Percentiles rank a stretch among this genome's conserved stretches.
Evolutionary conservation across 2,888 invertebrate species (phyloP).

Genomic region (Drosophila trichaetosa): DNA sequence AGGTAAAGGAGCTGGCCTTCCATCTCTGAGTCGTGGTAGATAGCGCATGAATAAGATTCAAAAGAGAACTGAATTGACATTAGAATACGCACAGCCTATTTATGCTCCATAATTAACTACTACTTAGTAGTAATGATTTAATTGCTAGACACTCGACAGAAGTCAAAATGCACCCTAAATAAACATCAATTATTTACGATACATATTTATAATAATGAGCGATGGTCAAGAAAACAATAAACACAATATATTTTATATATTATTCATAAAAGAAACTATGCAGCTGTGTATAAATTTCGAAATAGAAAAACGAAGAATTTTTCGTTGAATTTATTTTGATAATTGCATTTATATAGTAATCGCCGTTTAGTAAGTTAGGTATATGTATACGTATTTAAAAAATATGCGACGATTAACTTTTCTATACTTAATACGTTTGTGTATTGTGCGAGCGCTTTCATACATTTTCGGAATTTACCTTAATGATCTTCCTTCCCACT

Average conservation of each 20-base stretch:
- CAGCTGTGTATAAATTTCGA: not conserved
- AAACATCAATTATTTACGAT: slow-evolving; percentile 12
- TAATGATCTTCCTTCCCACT: slow-evolving; percentile 10
- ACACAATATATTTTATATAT: slow-evolving; percentile 22
- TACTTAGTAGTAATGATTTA: slow-evolving; percentile 13
- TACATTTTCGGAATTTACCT: slow-evolving; percentile 77
- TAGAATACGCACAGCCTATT: not conserved
- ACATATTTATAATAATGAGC: slow-evolving; percentile 20
- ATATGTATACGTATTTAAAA: slow-evolving; percentile 63
- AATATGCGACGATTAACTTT: slow-evolving; percentile 75
- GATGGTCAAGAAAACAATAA: slow-evolving; percentile 21
- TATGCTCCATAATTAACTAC: slow-evolving; percentile 20
- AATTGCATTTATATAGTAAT: slow-evolving; percentile 59
- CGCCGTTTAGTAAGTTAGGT: slow-evolving; percentile 54
- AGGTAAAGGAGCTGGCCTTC: slow-evolving; percentile 53
- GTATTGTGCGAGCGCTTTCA: slow-evolving; percentile 73
- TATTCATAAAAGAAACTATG: not conserved
- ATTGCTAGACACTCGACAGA: slow-evolving; percentile 8
- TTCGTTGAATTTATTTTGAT: slow-evolving; percentile 47
- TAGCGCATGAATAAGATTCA: slow-evolving; percentile 60
- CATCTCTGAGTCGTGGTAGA: slow-evolving; percentile 63
- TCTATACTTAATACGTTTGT: slow-evolving; percentile 37
- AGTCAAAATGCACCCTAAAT: not conserved
- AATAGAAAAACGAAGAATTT: slow-evolving; percentile 10
- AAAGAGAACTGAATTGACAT: slow-evolving; percentile 12